phyloP scores from a whole-genome alignment of 2,113 vertebrate genomes.

The Chroicocephalus ridibundus region DNA sequence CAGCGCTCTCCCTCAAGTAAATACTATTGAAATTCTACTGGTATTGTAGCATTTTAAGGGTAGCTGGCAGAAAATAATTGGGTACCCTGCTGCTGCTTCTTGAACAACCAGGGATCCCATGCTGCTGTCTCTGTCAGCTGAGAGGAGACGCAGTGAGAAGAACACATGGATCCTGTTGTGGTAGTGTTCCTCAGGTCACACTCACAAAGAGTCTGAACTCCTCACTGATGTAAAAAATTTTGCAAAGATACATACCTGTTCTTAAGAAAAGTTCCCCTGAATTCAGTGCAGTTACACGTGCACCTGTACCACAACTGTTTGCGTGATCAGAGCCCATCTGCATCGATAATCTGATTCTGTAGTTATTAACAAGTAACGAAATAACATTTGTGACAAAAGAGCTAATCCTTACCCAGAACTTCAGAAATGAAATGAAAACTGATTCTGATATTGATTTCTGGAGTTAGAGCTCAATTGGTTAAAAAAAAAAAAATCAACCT shows the following conservation, averaged over 20 bases:
- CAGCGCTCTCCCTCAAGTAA: neutral
- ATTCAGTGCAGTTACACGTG: neutral
- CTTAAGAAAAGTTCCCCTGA: neutral
- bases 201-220: neutral
- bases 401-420: neutral
- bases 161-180: neutral
- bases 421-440: neutral
- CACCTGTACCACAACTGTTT: neutral
- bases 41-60: neutral
- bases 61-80: neutral
- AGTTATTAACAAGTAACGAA: neutral
- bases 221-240: neutral
- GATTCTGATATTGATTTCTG: neutral
- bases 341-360: neutral
- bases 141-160: neutral
- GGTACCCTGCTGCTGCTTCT: neutral
- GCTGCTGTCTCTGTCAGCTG: neutral
- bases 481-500: neutral
- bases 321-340: neutral
- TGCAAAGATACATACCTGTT: accelerated
- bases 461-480: neutral
- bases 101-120: neutral
- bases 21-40: neutral
- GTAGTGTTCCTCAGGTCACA: neutral
- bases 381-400: neutral